Conservation (phyloP, 2,113 vertebrate species). For the Carassius carassius region DNA sequence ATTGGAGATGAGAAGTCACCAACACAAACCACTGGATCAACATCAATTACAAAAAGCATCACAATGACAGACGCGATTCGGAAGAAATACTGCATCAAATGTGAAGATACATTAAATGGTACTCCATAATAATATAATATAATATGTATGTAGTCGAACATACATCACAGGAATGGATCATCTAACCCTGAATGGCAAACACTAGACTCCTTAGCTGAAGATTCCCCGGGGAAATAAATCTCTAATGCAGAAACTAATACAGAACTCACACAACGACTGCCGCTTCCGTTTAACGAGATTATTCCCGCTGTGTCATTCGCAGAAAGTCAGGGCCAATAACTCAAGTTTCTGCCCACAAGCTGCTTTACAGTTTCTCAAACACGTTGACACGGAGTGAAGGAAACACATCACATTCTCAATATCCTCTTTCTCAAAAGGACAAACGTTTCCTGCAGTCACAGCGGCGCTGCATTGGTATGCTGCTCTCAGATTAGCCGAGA, state of each 20-base stretch:
- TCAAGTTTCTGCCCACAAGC: background rate
- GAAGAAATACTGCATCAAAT: background rate
- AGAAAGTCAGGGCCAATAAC: background rate
- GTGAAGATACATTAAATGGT: background rate
- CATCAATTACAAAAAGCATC: background rate
- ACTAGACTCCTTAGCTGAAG: background rate
- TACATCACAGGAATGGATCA: background rate
- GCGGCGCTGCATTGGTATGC: slow-evolving; percentile 69
- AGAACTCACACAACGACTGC: background rate
- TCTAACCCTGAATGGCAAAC: background rate
- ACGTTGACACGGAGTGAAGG: background rate
- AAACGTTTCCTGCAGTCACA: slow-evolving; percentile 65
- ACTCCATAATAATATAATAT: background rate
- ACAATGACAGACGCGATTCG: background rate
- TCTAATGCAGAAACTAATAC: background rate
- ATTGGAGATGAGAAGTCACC: background rate
- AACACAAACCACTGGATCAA: background rate
- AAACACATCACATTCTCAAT: background rate
- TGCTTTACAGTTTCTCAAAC: slow-evolving; percentile 1
- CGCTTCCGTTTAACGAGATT: background rate
- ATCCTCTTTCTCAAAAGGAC: slow-evolving; percentile 68
- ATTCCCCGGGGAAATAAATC: background rate
- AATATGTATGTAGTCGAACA: background rate
- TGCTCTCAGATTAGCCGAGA: slow-evolving; percentile 67
- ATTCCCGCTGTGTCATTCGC: background rate